Base-by-base conservation (phyloP, 2,797 vertebrate genomes). In the Sandelia bainsii region DNA sequence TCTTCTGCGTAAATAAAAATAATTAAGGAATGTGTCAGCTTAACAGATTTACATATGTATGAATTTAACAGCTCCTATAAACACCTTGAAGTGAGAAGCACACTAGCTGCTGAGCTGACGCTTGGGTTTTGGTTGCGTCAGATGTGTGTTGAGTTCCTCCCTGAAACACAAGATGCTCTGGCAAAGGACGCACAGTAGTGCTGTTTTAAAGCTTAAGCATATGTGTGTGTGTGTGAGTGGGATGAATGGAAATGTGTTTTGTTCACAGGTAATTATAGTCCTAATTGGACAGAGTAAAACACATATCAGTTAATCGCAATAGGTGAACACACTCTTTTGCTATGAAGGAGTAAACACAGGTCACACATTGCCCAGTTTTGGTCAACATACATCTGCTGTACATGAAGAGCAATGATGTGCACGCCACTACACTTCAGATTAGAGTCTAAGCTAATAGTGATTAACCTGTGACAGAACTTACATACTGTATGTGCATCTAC, bases 111-210 rank as follows among this genome's bases (percentile, higher is more conserved):
- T 49, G 45, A 20, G 64, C 42, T 40, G 42, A 62, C 22, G 48
- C 37, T 25, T 17, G 14, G n/a, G 46, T 53, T 52, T 58, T 10
- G 52, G 49, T 37, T 37, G 42, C 39, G 60, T 32, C 8, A 2
- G 46, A 39, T 34, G n/a, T 10, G 56, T 71, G 61, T 37, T 32
- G 44, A 50, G 34, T 22, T 25, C 48, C 50, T 65, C 29, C 23
- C 61, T 70, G 75, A 62, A 77, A 70, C 66, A 50, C 58, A 70
- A 80, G 65, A 65, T 50, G 27, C 40, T 45, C 40, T 51, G 57
- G 60, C 59, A 68, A n/a, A 4, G 34, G 37, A 37, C 9, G 52
- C 34, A 62, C 39, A 46, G 46, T 45, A 48, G 20, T 6, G 4
- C 61, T 45, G 62, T 71, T 66, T 51, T 57, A 70, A 62, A 50